These are phyloP conservation scores for Cataglyphis cursor DNA, from an alignment of 2,888 invertebrate species.

Conservation along the genomic window DNA sequence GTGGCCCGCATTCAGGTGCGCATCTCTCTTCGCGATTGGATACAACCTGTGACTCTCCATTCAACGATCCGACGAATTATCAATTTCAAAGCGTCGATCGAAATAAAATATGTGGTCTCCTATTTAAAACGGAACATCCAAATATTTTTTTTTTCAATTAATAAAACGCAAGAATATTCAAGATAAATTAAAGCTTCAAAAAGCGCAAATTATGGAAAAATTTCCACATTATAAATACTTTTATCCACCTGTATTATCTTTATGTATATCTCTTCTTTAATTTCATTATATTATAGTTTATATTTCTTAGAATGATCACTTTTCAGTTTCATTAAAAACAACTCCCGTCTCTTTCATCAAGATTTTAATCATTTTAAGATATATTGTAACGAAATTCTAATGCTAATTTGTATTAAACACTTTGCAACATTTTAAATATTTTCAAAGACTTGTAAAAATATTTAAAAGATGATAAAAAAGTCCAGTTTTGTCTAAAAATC, in stretches of 20 bases:
- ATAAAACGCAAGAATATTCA: background rate
- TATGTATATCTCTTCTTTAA: background rate
- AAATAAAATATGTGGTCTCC: slow-evolving; percentile 10
- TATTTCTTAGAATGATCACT: background rate
- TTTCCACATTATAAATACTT: too few species aligned
- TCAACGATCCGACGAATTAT: slow-evolving; percentile 45
- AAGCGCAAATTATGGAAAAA: background rate
- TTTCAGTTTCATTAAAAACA: background rate
- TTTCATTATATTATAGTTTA: background rate
- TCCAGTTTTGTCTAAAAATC: background rate
- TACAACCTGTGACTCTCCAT: slow-evolving; percentile 66
- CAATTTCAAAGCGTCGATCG: slow-evolving; percentile 33
- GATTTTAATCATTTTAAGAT: background rate
- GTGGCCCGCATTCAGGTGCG: slow-evolving; percentile 58
- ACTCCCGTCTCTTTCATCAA: background rate
- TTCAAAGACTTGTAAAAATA: background rate
- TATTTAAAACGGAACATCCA: background rate
- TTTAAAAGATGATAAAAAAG: background rate
- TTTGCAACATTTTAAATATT: background rate
- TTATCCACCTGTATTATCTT: background rate
- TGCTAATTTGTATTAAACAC: background rate
- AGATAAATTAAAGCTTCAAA: background rate
- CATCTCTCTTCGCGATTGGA: slow-evolving; percentile 60
- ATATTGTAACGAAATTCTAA: background rate
- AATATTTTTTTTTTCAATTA: slow-evolving; percentile 26